Conservation (phyloP, 2,797 vertebrate species). For the Oryzias dopingdopingensis region DNA sequence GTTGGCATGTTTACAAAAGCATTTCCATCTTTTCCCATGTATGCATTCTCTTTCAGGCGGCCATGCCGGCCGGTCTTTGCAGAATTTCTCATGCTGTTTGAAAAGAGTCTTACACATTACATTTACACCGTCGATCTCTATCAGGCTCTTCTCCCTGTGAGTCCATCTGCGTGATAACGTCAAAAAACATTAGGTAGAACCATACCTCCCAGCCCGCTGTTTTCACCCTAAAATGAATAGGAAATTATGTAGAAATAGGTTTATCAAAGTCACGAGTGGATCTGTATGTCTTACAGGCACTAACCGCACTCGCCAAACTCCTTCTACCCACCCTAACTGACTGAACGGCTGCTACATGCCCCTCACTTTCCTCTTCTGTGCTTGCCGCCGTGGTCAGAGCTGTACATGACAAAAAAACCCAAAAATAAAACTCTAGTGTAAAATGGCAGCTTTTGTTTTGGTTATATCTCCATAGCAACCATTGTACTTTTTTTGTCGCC, state of each 20-base stretch:
- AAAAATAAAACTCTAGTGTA: no score
- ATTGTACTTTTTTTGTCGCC: no score
- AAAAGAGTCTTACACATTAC: constrained; percentile 24
- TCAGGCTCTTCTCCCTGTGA: constrained; percentile 1
- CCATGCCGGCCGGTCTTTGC: constrained; percentile 26
- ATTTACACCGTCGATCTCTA: no score
- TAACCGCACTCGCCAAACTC: no score
- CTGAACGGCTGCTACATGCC: no score
- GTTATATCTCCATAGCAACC: no score
- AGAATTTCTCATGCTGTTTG: constrained; percentile 56
- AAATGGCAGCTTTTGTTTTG: no score
- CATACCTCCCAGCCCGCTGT: not conserved
- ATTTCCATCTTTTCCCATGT: constrained; percentile 55
- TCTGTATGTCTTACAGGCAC: no score
- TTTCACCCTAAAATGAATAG: not conserved
- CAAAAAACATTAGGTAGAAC: constrained; percentile 33
- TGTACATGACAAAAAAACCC: no score
- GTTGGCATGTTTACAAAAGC: constrained; percentile 25
- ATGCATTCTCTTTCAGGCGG: constrained; percentile 60
- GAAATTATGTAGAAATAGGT: constrained; percentile 1
- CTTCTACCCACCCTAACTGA: no score
- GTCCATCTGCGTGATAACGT: constrained; percentile 46
- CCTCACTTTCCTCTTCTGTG: no score
- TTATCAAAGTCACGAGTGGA: not conserved
- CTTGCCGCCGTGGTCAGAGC: no score